phyloP scores from a whole-genome alignment of 2,888 invertebrate species.

The Perizoma affinitatum region DNA sequence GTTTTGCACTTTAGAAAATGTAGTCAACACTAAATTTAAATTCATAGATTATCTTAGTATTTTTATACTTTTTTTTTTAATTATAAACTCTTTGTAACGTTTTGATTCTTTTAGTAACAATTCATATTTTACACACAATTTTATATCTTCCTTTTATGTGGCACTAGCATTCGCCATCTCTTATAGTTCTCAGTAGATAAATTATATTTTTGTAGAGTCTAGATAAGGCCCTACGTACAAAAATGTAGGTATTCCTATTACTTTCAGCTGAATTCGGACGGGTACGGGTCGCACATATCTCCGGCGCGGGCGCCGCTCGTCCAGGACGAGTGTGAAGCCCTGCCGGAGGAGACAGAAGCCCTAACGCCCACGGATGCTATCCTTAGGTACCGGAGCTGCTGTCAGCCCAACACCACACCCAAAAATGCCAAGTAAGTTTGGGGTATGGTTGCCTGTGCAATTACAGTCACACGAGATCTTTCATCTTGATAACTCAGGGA shows the following conservation, averaged over 20 bases:
- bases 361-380: slow-evolving; percentile 73
- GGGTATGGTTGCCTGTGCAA: no score
- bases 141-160: no score
- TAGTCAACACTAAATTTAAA: slow-evolving; percentile 16
- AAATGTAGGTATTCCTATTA: slow-evolving; percentile 19
- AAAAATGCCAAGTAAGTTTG: slow-evolving; percentile 95
- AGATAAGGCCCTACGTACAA: slow-evolving; percentile 1
- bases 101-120: no score
- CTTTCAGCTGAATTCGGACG: slow-evolving; percentile 92
- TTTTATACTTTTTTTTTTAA: no score
- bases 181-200: no score
- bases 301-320: slow-evolving; percentile 92
- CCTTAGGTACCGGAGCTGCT: slow-evolving; percentile 72
- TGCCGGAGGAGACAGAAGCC: slow-evolving; percentile 87
- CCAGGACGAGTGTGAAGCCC: slow-evolving; percentile 89
- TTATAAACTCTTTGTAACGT: no score
- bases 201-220: no score
- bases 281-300: slow-evolving; percentile 93
- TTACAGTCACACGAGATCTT: no score
- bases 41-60: no score
- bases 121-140: no score
- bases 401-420: slow-evolving; percentile 85
- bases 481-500: no score
- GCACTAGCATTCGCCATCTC: no score
- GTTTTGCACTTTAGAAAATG: slow-evolving; percentile 26